These are phyloP conservation scores for Huso huso DNA, from an alignment of 2,797 vertebrate genomes.

Conservation along the genomic window DNA sequence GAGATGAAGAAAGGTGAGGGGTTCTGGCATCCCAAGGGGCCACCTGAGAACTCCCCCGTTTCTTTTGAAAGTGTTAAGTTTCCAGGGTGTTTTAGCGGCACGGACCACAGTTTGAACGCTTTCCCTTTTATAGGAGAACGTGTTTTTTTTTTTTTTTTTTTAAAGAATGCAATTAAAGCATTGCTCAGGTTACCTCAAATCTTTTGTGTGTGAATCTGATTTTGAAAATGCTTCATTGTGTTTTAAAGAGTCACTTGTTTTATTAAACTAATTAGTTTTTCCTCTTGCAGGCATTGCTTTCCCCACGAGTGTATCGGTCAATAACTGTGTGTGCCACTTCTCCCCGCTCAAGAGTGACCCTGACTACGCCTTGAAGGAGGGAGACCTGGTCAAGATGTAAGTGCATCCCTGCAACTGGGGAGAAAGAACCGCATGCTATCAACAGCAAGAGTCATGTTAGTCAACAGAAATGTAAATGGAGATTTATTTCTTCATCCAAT, in stretches of 20 bases:
- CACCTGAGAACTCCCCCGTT: too few species aligned
- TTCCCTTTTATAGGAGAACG: neutral
- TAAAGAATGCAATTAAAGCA: neutral
- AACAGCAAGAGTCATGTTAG: too few species aligned
- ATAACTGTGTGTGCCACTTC: constrained; percentile 95
- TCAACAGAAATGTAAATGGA: too few species aligned
- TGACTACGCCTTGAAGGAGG: constrained; percentile 83
- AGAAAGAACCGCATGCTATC: too few species aligned
- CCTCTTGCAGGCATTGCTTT: constrained; percentile 79
- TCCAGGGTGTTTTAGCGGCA: neutral
- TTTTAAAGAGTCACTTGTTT: neutral
- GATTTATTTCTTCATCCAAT: too few species aligned
- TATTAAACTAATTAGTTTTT: neutral
- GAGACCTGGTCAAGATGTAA: constrained; percentile 92
- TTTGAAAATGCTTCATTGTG: neutral
- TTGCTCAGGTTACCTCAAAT: too few species aligned
- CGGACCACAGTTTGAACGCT: too few species aligned
- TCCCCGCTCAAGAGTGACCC: constrained; percentile 94
- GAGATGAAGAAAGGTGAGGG: constrained; percentile 91
- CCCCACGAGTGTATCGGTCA: constrained; percentile 91
- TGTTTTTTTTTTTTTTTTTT: neutral
- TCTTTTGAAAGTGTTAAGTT: neutral
- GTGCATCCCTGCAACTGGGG: constrained; percentile 18
- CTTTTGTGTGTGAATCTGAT: neutral
- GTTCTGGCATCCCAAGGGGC: neutral